phyloP scores from a whole-genome alignment of 2,113 vertebrate genomes.

The Pampusana beccarii region DNA sequence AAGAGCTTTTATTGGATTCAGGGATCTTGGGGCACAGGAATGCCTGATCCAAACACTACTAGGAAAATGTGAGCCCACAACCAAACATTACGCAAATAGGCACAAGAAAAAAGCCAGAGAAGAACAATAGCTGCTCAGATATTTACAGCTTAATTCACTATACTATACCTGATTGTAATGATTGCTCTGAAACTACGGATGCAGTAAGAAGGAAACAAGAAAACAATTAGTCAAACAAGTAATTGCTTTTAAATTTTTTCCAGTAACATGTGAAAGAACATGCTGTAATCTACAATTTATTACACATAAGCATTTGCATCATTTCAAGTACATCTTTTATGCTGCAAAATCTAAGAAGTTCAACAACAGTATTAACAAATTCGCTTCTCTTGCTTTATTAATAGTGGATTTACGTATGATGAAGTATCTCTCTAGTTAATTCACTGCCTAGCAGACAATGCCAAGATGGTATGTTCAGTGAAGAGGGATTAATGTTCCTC shows the following conservation, averaged over 20 bases:
- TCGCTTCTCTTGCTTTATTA: neutral
- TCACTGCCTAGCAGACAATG: neutral
- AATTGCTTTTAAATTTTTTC: neutral
- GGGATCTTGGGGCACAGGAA: neutral
- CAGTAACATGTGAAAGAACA: neutral
- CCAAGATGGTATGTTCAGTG: neutral
- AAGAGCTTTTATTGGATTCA: neutral
- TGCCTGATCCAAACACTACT: neutral
- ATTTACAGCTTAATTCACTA: slow-evolving; percentile 56
- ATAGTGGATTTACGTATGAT: neutral
- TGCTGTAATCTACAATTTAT: neutral
- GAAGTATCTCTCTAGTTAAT: neutral
- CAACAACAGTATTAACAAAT: neutral
- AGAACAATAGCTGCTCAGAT: neutral
- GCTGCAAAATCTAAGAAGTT: neutral
- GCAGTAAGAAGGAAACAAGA: slow-evolving; percentile 80
- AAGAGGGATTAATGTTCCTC: neutral
- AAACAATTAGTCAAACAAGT: slow-evolving; percentile 52
- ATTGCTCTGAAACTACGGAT: slow-evolving; percentile 94
- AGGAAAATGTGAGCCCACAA: neutral
- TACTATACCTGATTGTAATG: slow-evolving; percentile 99
- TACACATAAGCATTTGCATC: neutral
- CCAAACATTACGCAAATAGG: neutral
- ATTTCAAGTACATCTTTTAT: neutral
- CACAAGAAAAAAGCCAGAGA: slow-evolving; percentile 11